Conservation (phyloP, 2,888 invertebrate genomes). For the Hofmannophila pseudospretella region DNA sequence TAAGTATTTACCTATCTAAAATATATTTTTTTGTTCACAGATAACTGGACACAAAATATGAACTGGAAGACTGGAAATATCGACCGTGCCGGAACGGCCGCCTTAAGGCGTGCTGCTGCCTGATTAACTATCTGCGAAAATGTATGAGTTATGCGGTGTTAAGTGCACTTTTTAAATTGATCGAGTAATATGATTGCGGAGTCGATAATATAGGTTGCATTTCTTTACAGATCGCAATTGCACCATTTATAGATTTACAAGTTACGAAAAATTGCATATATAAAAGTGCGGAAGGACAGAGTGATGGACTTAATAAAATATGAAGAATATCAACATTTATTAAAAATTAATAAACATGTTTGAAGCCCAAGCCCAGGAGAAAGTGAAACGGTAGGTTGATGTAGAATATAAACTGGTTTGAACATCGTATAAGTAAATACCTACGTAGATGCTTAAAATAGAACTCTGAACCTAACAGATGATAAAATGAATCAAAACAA, state of each 20-base stretch:
- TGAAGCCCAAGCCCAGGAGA: constrained; percentile 1
- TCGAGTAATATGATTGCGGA: constrained; percentile 14
- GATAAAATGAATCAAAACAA: not conserved
- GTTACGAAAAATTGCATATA: too few relatives aligned
- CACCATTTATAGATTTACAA: too few relatives aligned
- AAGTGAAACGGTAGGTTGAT: constrained; percentile 1
- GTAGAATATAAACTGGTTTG: not conserved
- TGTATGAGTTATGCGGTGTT: constrained; percentile 54
- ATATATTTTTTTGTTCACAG: constrained; percentile 6
- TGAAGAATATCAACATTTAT: not conserved
- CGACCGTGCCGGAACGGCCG: constrained; percentile 14
- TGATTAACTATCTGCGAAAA: constrained; percentile 48
- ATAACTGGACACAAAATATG: constrained; percentile 7
- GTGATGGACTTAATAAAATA: not conserved
- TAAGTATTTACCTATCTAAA: too few relatives aligned
- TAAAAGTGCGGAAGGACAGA: too few relatives aligned
- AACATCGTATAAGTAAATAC: not conserved
- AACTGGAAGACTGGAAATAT: constrained; percentile 7
- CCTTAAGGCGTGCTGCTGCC: constrained; percentile 37
- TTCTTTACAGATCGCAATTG: constrained; percentile 11
- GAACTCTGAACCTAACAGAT: not conserved
- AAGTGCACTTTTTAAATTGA: constrained; percentile 51
- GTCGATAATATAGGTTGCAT: constrained; percentile 5
- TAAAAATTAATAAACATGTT: not conserved
- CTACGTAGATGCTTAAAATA: too few relatives aligned